These are phyloP conservation scores for Trypoxylus dichotomus DNA, from an alignment of 1,140 invertebrate species.

Conservation along the genomic window DNA sequence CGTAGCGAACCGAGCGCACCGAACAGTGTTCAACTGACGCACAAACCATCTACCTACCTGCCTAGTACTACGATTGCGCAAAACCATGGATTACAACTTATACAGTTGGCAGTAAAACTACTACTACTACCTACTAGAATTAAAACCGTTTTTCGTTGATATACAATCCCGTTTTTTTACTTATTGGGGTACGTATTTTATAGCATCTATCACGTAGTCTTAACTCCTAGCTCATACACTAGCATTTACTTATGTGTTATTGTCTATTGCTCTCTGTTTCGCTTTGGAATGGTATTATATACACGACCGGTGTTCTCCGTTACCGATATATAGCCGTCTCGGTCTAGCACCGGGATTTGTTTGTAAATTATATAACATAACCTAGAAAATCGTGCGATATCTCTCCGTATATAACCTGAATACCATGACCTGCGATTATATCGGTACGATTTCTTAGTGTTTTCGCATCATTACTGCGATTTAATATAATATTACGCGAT, in stretches of 20 bases:
- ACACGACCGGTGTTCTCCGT: background rate
- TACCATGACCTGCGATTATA: too few relatives aligned
- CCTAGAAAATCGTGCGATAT: background rate
- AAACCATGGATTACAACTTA: slow-evolving; percentile 24
- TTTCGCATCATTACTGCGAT: too few relatives aligned
- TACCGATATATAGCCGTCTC: background rate
- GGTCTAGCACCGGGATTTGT: background rate
- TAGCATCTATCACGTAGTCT: background rate
- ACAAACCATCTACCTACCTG: slow-evolving; percentile 1
- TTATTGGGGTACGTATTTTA: slow-evolving; percentile 4
- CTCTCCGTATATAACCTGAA: too few relatives aligned
- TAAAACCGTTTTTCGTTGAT: background rate
- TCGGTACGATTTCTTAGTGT: too few relatives aligned
- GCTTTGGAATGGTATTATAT: background rate
- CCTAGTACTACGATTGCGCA: slow-evolving; percentile 17
- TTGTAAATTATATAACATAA: slow-evolving; percentile 22
- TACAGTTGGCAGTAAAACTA: slow-evolving; percentile 20
- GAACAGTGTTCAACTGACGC: slow-evolving; percentile 12
- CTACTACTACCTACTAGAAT: slow-evolving; percentile 21
- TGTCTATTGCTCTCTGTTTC: background rate
- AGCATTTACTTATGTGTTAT: background rate
- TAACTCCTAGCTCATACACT: background rate
- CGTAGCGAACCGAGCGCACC: background rate
- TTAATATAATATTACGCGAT: background rate
- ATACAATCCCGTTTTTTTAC: background rate